These are phyloP conservation scores for Laothoe populi DNA, from an alignment of 2,888 invertebrate species.

Conservation along the genomic window DNA sequence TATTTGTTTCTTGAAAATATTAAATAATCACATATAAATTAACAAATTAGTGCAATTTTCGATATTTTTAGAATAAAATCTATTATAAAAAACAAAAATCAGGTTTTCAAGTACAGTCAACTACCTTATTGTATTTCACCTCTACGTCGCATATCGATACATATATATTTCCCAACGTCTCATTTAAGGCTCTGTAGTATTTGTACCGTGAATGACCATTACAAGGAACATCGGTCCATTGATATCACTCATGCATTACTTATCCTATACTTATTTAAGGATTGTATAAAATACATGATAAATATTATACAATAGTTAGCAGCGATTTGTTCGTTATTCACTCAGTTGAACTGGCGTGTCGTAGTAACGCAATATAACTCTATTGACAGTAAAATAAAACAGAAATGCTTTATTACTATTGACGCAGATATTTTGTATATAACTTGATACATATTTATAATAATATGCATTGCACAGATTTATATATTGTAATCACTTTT, in stretches of 20 bases:
- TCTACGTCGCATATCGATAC: not conserved
- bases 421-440: too few relatives aligned
- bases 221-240: constrained; percentile 31
- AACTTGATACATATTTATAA: too few relatives aligned
- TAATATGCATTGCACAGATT: too few relatives aligned
- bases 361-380: not conserved
- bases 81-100: too few relatives aligned
- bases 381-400: not conserved
- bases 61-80: too few relatives aligned
- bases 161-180: not conserved
- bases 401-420: not conserved
- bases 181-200: not conserved
- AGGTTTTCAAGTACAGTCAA: too few relatives aligned
- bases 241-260: not conserved
- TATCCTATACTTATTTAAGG: not conserved
- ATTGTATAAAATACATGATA: not conserved
- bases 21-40: too few relatives aligned
- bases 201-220: not conserved
- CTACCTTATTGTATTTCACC: too few relatives aligned
- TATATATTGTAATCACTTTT: too few relatives aligned
- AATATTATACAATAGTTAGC: not conserved
- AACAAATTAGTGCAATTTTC: too few relatives aligned
- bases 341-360: constrained; percentile 4
- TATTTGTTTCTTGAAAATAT: too few relatives aligned
- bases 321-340: not conserved